Percentiles rank a stretch among this genome's conserved stretches.
phyloP scores from a whole-genome alignment of 2,888 invertebrate species.

The Lymantria dispar region DNA sequence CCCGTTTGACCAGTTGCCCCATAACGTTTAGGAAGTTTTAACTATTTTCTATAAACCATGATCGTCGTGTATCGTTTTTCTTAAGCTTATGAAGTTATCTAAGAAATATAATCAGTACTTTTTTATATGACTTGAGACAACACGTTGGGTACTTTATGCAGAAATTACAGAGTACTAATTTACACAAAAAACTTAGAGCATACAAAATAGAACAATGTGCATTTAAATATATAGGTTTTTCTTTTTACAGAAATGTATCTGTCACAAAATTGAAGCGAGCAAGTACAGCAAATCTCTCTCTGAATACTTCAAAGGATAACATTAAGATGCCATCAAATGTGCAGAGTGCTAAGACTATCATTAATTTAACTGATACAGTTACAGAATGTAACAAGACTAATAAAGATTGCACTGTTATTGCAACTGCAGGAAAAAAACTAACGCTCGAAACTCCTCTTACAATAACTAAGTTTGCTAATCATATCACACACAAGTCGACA shows the following conservation, averaged over 20 bases:
- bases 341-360: conserved; percentile 38
- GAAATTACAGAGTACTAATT: too few species aligned
- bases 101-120: too few species aligned
- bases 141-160: too few species aligned
- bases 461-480: conserved; percentile 61
- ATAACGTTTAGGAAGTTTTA: too few species aligned
- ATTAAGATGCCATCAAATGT: conserved; percentile 19
- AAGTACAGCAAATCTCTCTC: conserved; percentile 30
- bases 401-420: conserved; percentile 44
- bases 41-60: neutral
- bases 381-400: conserved; percentile 35
- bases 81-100: too few species aligned
- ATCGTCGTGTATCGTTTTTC: too few species aligned
- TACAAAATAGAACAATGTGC: too few species aligned
- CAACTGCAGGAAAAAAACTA: conserved; percentile 30
- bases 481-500: conserved; percentile 67
- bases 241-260: conserved; percentile 48
- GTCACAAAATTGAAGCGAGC: conserved; percentile 45
- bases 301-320: conserved; percentile 24
- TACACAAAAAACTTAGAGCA: too few species aligned
- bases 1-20: too few species aligned
- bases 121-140: too few species aligned
- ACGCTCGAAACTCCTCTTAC: conserved; percentile 59
- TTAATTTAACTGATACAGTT: conserved; percentile 49
- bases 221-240: too few species aligned